Evolutionary conservation across 2,797 vertebrate species (phyloP), one percentile per base, ranked within the genome.

Genomic region (Oreochromis grahami): DNA sequence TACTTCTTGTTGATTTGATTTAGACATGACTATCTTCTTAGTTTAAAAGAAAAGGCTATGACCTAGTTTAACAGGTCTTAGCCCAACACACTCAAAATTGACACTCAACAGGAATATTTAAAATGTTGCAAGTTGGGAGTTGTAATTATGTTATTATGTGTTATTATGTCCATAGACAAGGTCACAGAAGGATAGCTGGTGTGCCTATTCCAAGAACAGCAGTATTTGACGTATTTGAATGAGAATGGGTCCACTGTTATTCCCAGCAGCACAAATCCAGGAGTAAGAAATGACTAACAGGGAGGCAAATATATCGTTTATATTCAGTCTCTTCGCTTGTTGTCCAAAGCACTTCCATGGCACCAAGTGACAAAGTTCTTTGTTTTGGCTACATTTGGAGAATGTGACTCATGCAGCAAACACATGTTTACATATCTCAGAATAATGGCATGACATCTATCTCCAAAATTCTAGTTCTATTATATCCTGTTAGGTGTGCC

Each of bases 351-450:
- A 77, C 52, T 86, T 87, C 48, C 56, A 55, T 19, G 34, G 77
- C 56, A 74, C 12, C 8, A 53, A 78, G 38, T 83, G 84, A 86
- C 85, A 84, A 51, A 82, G 50, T 83, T 81, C 78, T 85, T 84
- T 85, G 81, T 89, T 90, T 87, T 81, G 43, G 76, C 52, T 85
- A 68, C 78, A 78, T 86, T 89, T 48, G 63, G 68, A 85, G 43
- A 19, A 78, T 50, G 70, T 80, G 79, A 87, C 83, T 91, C 82
- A 83, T 88, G 70, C 79, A 77, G 77, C 82, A 87, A 87, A 91
- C 82, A 87, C 68, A 82, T 53, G 82, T 91, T 92, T 92, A 83
- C 78, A 84, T 87, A 88, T 88, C 65, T 90, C 81, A 81, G 87
- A 92, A 92, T 89, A 91, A 92, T 86, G 87, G 65, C 78, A 87